Evolutionary conservation across 2,113 vertebrate species (phyloP), one percentile per base, ranked within the genome.

Genomic region (Sula dactylatra): DNA sequence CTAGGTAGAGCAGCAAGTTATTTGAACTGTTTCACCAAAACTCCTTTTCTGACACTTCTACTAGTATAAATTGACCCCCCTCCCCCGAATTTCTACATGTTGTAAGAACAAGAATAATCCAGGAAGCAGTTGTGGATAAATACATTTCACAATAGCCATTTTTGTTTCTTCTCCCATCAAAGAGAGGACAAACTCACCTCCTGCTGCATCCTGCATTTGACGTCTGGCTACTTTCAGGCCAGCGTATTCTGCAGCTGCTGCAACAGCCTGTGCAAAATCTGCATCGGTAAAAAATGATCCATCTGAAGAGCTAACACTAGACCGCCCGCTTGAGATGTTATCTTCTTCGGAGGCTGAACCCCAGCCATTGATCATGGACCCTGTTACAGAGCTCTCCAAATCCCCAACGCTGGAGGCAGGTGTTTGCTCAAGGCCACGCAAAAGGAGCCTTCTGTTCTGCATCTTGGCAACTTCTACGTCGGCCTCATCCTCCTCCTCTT

Each of bases 311-410:
- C 99, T 99, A 54, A 99, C 98, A 2, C 99, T 99, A 93, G 99
- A 99, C 55, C 99, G 98, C 38, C 99, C 99, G 2, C 99, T 99
- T 36, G 99, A 99, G 93, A 99, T 99, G 97, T 99, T 99, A 96
- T 99, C 99, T 93, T 99, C 99, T 87, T 99, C 99, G 0, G 99
- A 99, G 55, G 99, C 99, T 2, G 99, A 99, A 62, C 99, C 99
- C 99, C 99, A 99, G 92, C 99, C 99, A 22, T 99, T 99, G 98
- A 99, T 99, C 99, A 99, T 99, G 93, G 99, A 99, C n/a, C 99
- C 99, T 0, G 99, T 99, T 73, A 99, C 99, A 1, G 99, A 99
- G 97, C 99, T 99, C 97, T 99, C 99, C 86, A 99, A 96, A 98
- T 99, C 99, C 13, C 99, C 99, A 10, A 99, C 98, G 42, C 99